Evolutionary conservation across 1,140 invertebrate genomes (phyloP).

Genomic region (Sogatella furcifera): DNA sequence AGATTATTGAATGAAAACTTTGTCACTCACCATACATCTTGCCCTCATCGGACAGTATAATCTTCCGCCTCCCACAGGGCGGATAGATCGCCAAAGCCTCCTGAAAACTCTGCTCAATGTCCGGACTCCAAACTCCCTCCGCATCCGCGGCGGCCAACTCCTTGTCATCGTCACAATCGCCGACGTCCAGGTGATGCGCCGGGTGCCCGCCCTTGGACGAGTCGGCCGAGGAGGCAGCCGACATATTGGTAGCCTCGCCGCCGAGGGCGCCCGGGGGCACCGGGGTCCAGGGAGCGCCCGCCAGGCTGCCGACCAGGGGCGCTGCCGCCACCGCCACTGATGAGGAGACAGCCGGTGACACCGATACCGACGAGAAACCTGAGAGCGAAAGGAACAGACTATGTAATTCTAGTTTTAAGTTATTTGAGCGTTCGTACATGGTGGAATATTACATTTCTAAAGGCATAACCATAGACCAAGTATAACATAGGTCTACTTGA

Average conservation of each 20-base stretch:
- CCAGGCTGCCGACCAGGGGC: constrained; percentile 72
- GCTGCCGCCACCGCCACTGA: too few relatives aligned
- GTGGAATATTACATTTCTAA: too few relatives aligned
- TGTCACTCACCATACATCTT: constrained; percentile 99
- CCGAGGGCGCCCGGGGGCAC: constrained; percentile 36
- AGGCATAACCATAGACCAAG: too few relatives aligned
- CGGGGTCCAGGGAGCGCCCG: constrained; percentile 80
- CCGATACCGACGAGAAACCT: too few relatives aligned
- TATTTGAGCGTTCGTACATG: too few relatives aligned
- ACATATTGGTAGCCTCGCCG: constrained; percentile 60
- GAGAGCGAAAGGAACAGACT: too few relatives aligned
- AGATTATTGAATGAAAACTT: too few relatives aligned
- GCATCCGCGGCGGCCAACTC: constrained; percentile 87
- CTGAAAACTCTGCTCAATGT: constrained; percentile 99
- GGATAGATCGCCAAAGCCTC: constrained; percentile 99
- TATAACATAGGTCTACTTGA: too few relatives aligned
- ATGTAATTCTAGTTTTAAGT: too few relatives aligned
- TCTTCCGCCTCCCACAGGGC: constrained; percentile 96
- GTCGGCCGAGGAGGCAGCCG: constrained; percentile 35
- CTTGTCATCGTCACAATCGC: constrained; percentile 76
- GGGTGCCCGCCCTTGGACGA: constrained; percentile 46
- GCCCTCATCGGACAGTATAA: constrained; percentile 98
- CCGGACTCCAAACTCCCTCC: constrained; percentile 98
- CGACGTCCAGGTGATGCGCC: constrained; percentile 57
- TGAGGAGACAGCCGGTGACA: too few relatives aligned